Evolutionary conservation across 2,113 vertebrate genomes (phyloP), one percentile per base, ranked within the genome.

Genomic region (Octodon degus): DNA sequence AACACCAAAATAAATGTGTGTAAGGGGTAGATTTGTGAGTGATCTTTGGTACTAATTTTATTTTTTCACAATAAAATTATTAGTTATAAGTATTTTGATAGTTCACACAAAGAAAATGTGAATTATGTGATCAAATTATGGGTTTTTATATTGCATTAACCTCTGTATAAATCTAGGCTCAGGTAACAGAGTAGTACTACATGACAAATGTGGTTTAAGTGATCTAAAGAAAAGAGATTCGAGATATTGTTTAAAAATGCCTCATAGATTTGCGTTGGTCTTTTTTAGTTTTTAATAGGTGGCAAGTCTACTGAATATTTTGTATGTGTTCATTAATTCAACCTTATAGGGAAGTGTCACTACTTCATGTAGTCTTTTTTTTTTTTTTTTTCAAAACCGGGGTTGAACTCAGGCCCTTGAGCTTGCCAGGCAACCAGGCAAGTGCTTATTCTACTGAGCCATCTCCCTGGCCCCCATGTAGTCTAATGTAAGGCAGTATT

Each of bases 41-140:
- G 60, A 70, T 91, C 37, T 77, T 94, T 88, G 80, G 12, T 74
- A 72, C 60, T 86, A 60, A 6, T 62, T 91, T 88, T 86, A 63
- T 53, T 80, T 74, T 77, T 43, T 16, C 67, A 70, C 16, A 74
- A 13, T 85, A 55, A 53, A 89, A 68, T 79, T 82, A 32, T 86
- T 92, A 92, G 32, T 94, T 96, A 17, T 37, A 79, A 79, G 13
- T 91, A 91, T 81, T 19, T 53, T 92, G 40, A 19, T 90, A 96
- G 30, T 40, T 96, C 55, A 90, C 82, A 55, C 43, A 92, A 90
- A 37, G 50, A 60, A 34, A 96, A 67, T 19, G 43, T 92, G 74
- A 95, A 82, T 60, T 92, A 1, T 79, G 16, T 83, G 30, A 92
- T 76, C 72, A 92, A 89, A 85, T 72, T 92, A 70, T 0, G 22